Evolutionary conservation across 1,140 invertebrate species (phyloP).

Genomic region (Drosophila funebris): DNA sequence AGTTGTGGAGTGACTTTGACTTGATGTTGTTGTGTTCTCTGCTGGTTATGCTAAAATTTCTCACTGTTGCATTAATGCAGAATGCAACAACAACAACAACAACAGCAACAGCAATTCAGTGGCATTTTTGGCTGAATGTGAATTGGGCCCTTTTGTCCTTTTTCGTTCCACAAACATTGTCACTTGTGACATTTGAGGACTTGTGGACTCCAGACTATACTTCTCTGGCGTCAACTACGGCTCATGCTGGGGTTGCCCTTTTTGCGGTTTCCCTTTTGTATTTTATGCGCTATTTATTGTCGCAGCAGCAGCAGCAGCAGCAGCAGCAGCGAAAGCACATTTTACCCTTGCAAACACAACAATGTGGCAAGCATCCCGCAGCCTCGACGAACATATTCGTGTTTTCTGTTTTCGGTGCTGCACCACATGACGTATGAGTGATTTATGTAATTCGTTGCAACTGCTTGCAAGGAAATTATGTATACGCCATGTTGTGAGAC

Average conservation of each 20-base stretch:
- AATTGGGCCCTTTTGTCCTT: conserved; percentile 5
- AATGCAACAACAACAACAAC: conserved; percentile 29
- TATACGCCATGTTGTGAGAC: conserved; percentile 53
- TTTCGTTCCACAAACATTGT: conserved; percentile 53
- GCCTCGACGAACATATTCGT: conserved; percentile 58
- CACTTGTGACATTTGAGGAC: conserved; percentile 31
- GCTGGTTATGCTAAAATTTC: conserved; percentile 49
- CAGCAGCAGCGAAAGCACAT: neutral
- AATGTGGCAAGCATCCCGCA: conserved; percentile 48
- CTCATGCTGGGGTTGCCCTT: conserved; percentile 28
- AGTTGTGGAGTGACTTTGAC: conserved; percentile 29
- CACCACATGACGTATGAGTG: conserved; percentile 76
- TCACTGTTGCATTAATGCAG: conserved; percentile 44
- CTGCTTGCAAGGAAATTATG: conserved; percentile 49
- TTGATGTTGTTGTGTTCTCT: conserved; percentile 9
- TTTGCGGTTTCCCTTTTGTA: conserved; percentile 54
- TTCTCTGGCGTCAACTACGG: neutral
- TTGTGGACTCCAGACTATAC: neutral
- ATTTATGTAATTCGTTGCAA: conserved; percentile 58
- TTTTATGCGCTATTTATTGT: conserved; percentile 69
- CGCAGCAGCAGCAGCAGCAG: conserved; percentile 20
- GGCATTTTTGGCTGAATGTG: conserved; percentile 35
- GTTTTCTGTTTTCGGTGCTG: conserved; percentile 53
- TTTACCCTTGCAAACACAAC: conserved; percentile 40
- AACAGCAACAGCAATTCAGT: conserved; percentile 53